phyloP scores from a whole-genome alignment of 2,888 invertebrate species.

The Drosophila mulleri region DNA sequence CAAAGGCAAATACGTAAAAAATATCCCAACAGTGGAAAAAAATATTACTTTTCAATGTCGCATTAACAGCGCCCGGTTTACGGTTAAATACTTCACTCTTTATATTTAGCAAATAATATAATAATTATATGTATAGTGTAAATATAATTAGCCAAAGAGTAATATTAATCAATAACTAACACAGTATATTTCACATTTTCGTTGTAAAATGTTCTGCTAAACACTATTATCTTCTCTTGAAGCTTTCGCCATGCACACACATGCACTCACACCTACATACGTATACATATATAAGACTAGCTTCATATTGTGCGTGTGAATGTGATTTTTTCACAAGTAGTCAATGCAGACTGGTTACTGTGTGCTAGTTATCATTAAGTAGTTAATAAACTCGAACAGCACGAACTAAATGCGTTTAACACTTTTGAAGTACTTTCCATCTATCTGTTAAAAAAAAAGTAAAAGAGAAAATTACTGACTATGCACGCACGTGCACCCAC shows the following conservation, averaged over 20 bases:
- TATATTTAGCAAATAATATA: neutral
- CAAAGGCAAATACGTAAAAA: constrained; percentile 1
- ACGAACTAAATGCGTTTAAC: constrained; percentile 5
- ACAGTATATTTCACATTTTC: neutral
- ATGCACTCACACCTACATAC: neutral
- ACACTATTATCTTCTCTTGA: neutral
- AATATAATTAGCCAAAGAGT: no score
- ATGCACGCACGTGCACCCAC: neutral
- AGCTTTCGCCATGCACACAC: neutral
- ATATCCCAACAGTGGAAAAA: constrained; percentile 3
- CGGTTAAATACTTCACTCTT: neutral
- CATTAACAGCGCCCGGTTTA: neutral
- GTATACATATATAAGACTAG: neutral
- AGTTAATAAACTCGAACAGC: neutral
- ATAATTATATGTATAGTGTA: neutral
- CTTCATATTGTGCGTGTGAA: neutral
- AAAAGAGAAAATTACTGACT: neutral
- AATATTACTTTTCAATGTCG: neutral
- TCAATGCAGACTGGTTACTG: no score
- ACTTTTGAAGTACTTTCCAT: neutral
- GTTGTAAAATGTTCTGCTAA: neutral
- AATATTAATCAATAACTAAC: neutral
- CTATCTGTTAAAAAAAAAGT: no score
- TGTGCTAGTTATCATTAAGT: neutral
- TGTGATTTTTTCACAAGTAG: neutral